phyloP scores from a whole-genome alignment of 1,140 invertebrate genomes.

The Oryctes rhinoceros region DNA sequence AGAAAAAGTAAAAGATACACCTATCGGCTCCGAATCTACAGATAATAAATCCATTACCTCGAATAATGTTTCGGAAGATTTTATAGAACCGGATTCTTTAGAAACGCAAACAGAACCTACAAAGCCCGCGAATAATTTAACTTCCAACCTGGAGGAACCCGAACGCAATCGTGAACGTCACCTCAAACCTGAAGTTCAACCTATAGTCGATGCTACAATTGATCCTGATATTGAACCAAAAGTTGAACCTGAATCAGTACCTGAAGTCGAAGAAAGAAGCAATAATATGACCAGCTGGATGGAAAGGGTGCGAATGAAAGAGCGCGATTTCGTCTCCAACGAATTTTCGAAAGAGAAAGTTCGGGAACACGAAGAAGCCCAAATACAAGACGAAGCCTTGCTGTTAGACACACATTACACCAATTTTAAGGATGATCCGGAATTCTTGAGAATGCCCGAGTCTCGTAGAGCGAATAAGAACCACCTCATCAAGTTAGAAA shows the following conservation, averaged over 20 bases:
- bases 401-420: neutral
- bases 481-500: neutral
- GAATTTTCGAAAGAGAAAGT: conserved; percentile 3
- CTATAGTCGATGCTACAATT: neutral
- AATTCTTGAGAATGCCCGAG: neutral
- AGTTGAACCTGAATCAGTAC: neutral
- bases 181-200: too few relatives aligned
- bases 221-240: neutral
- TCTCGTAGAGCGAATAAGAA: neutral
- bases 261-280: neutral
- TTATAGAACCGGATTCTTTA: conserved; percentile 12
- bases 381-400: conserved; percentile 14
- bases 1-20: neutral
- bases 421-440: neutral
- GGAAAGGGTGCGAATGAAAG: neutral
- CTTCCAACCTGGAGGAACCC: neutral
- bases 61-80: conserved; percentile 1
- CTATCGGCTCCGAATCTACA: neutral
- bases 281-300: neutral
- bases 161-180: neutral
- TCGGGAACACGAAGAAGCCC: neutral
- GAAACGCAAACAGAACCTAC: neutral
- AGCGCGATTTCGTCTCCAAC: neutral
- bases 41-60: neutral
- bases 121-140: neutral